phyloP scores from a whole-genome alignment of 2,888 invertebrate genomes.

The Spilarctia lutea region DNA sequence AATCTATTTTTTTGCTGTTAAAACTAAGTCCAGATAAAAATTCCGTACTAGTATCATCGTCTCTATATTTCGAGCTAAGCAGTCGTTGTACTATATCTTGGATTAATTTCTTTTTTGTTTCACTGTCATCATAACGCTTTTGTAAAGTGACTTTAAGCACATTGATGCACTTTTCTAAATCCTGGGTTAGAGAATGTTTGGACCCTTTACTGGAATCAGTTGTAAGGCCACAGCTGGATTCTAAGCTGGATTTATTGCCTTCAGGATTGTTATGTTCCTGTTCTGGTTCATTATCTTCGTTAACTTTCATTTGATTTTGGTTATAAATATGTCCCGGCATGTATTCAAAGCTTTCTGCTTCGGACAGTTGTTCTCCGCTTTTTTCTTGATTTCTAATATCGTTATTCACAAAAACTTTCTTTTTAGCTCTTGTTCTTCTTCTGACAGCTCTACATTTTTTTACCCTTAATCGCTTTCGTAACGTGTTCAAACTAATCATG shows the following conservation, averaged over 20 bases:
- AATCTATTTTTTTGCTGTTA: conserved; percentile 64
- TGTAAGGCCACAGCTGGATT: conserved; percentile 75
- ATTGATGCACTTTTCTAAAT: conserved; percentile 88
- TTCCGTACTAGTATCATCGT: conserved; percentile 84
- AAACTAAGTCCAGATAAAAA: conserved; percentile 81
- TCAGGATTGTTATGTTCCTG: conserved; percentile 51
- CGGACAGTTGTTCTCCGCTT: conserved; percentile 78
- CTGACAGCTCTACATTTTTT: conserved; percentile 61
- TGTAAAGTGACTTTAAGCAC: conserved; percentile 87
- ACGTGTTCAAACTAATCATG: conserved; percentile 72
- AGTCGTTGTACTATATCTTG: conserved; percentile 89
- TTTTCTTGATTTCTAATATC: conserved; percentile 63
- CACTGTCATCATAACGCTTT: conserved; percentile 86
- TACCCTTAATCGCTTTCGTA: conserved; percentile 66
- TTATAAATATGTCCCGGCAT: conserved; percentile 87
- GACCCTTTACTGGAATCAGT: conserved; percentile 79
- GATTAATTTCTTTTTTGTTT: conserved; percentile 88
- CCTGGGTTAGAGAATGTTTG: conserved; percentile 82
- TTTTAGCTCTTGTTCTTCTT: conserved; percentile 60
- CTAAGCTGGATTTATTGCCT: conserved; percentile 80
- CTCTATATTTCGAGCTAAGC: conserved; percentile 86
- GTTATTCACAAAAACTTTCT: conserved; percentile 51
- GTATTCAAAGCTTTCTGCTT: conserved; percentile 90
- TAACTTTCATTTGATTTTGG: conserved; percentile 73
- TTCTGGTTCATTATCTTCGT: conserved; percentile 56